These are phyloP conservation scores for Thysanoteuthis rhombus DNA, from an alignment of 2,888 invertebrate genomes.

Conservation along the genomic window DNA sequence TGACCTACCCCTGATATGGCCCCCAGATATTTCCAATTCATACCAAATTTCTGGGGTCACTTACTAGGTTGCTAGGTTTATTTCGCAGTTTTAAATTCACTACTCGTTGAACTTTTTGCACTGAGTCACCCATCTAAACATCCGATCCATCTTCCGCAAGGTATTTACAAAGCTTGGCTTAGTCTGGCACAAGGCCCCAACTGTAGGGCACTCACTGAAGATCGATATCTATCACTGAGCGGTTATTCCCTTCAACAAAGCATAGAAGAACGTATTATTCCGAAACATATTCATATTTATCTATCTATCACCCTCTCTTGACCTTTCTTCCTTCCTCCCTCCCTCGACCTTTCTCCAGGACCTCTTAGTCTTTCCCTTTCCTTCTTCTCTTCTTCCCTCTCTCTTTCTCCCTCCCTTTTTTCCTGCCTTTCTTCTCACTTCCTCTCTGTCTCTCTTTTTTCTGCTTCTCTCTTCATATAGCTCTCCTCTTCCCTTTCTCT, in stretches of 20 bases:
- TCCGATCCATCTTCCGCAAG: background rate
- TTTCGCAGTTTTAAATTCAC: conserved; percentile 12
- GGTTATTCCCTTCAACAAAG: too few species aligned
- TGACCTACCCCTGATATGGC: background rate
- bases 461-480: accelerated
- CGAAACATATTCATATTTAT: too few species aligned
- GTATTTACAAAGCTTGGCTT: background rate
- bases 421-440: too few species aligned
- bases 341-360: too few species aligned
- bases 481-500: too few species aligned
- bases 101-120: background rate
- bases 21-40: conserved; percentile 12
- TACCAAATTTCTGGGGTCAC: conserved; percentile 12
- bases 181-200: background rate
- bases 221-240: background rate
- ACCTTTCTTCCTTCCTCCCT: too few species aligned
- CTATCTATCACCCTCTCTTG: too few species aligned
- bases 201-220: background rate
- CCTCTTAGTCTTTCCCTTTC: too few species aligned
- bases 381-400: too few species aligned
- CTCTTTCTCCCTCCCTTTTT: too few species aligned
- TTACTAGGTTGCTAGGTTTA: background rate
- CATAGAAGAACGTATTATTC: too few species aligned
- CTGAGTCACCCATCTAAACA: background rate
- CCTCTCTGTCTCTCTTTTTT: too few species aligned